Conservation (phyloP, 2,113 vertebrate species). For the Probosciger aterrimus region DNA sequence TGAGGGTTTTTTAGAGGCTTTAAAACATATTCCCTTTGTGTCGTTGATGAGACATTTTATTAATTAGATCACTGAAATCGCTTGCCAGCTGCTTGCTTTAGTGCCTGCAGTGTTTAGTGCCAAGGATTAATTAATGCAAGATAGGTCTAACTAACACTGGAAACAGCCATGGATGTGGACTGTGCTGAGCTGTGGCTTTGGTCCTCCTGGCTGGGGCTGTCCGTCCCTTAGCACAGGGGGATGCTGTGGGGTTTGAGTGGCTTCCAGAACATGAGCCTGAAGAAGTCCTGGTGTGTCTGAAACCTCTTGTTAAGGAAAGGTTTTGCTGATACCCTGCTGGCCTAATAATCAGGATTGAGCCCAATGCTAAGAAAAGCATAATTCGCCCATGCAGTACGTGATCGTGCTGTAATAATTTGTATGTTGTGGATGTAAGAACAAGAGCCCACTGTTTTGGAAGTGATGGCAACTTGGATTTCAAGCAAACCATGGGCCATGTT, state of each 20-base stretch:
- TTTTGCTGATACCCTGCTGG: background rate
- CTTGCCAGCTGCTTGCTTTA: background rate
- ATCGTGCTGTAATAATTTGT: background rate
- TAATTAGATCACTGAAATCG: conserved; percentile 4
- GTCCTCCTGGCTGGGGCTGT: fast-evolving
- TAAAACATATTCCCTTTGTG: background rate
- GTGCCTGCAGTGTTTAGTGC: background rate
- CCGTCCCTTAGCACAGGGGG: background rate
- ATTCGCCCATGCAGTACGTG: background rate
- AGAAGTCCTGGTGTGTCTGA: background rate
- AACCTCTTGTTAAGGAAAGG: background rate
- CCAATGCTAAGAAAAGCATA: background rate
- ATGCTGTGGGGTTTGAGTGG: background rate
- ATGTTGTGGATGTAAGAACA: background rate
- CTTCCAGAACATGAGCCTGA: background rate
- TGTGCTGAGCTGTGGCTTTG: background rate
- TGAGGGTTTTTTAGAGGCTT: background rate
- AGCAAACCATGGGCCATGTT: background rate
- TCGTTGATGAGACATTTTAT: background rate
- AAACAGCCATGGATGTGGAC: background rate
- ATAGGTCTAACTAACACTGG: background rate
- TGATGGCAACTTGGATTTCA: conserved; percentile 9
- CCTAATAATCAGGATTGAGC: background rate
- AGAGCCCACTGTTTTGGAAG: background rate
- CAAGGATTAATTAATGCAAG: conserved; percentile 27